Base-by-base conservation (phyloP, 2,113 vertebrate species). In the Hirundichthys speculiger region DNA sequence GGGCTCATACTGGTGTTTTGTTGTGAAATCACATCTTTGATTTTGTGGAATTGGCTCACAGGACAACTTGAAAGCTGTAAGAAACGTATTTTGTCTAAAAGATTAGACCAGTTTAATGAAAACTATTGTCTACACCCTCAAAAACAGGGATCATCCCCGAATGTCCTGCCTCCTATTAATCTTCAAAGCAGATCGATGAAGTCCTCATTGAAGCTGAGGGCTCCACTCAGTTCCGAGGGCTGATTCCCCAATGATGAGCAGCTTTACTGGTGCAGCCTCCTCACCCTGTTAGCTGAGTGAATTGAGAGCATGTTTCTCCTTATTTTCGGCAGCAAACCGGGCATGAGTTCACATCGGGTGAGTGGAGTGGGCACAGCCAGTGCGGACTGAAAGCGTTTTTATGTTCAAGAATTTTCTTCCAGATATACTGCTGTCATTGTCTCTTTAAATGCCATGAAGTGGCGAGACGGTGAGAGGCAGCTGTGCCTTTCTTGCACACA, bases 281-380 rank as follows among this genome's bases (percentile, higher is more conserved):
- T 55, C 50, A 51, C 66, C 75, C 77, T 70, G 82, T 84, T 86
- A 88, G 73, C 55, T n/a, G 13, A 59, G 65, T 77, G 74, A 87
- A 78, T 68, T 80, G 82, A 64, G 54, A 39, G 71, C 51, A 40
- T 20, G 40, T 45, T 56, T 71, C 69, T 74, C 56, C 56, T 59
- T 10, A 18, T 20, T 24, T 41, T 20, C 49, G 41, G 68, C 52
- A 40, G 81, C 76, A 79, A 79, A 64, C 55, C 47, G 64, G 72
- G 59, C 70, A 69, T 1, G 64, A 86, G 72, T 73, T 79, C 74
- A 41, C 25, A 24, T 12, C 27, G 54, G 68, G 66, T 5, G 52
- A 60, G 61, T 49, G 63, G 45, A 61, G 60, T 58, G 21, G 39
- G 6, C 22, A 68, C 46, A 43, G 67, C 42, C 72, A 52, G 69